A percentile compares a stretch with the other conserved stretches of the same genome.
These are phyloP conservation scores for Lepidurus apus DNA, from an alignment of 1,140 invertebrate genomes.

Conservation along the genomic window DNA sequence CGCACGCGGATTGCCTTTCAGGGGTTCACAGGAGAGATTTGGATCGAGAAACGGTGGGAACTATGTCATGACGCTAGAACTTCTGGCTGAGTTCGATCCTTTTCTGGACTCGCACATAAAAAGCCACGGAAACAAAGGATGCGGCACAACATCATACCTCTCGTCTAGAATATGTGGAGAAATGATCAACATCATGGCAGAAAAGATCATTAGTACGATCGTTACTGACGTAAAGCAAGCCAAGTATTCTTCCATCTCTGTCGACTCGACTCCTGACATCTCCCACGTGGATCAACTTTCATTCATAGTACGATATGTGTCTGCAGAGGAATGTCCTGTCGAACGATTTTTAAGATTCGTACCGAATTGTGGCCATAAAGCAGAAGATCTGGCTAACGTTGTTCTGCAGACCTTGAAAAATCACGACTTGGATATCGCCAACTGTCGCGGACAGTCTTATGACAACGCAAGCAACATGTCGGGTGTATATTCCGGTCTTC, in stretches of 20 bases:
- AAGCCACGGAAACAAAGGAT: conserved; percentile 37
- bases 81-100: conserved; percentile 43
- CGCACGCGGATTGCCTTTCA: conserved; percentile 39
- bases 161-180: conserved; percentile 43
- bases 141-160: conserved; percentile 39
- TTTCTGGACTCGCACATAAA: conserved; percentile 41
- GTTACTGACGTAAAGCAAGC: conserved; percentile 41
- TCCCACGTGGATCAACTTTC: conserved; percentile 44
- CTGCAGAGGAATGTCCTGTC: not conserved
- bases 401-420: conserved; percentile 32
- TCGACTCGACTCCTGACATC: conserved; percentile 45
- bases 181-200: conserved; percentile 42
- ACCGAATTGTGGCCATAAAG: conserved; percentile 23
- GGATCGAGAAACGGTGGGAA: conserved; percentile 31
- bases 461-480: conserved; percentile 39
- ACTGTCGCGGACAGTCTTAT: conserved; percentile 39
- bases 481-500: conserved; percentile 38
- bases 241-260: conserved; percentile 44
- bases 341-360: conserved; percentile 28
- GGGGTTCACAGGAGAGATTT: conserved; percentile 40
- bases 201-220: conserved; percentile 38
- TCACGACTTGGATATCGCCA: conserved; percentile 33
- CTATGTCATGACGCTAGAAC: conserved; percentile 49
- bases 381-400: conserved; percentile 8
- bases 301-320: conserved; percentile 34